Percentiles rank a stretch among this genome's conserved stretches.
phyloP scores from a whole-genome alignment of 2,113 vertebrate species.

The Cephalopterus ornatus region DNA sequence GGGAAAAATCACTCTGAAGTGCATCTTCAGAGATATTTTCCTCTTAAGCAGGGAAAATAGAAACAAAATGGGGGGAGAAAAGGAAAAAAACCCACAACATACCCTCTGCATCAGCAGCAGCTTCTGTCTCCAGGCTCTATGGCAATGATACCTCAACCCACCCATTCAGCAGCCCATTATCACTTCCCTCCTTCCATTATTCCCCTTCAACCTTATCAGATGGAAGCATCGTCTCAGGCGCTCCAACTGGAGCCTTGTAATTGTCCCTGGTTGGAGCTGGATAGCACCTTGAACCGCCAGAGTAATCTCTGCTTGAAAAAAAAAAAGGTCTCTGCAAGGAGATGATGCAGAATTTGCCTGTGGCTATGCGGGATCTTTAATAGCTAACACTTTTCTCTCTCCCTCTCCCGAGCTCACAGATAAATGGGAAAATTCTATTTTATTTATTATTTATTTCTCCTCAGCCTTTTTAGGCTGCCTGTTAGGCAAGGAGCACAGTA shows the following conservation, averaged over 20 bases:
- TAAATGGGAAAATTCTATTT: constrained; percentile 66
- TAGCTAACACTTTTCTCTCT: constrained; percentile 71
- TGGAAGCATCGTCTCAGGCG: constrained; percentile 72
- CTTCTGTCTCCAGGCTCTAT: constrained; percentile 73
- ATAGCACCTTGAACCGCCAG: constrained; percentile 81
- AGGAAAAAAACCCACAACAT: not conserved
- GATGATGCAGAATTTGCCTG: constrained; percentile 75
- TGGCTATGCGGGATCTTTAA: constrained; percentile 78
- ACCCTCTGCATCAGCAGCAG: constrained; percentile 28
- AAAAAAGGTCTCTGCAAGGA: constrained; percentile 71
- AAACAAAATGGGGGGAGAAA: constrained; percentile 48
- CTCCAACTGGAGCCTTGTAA: constrained; percentile 79
- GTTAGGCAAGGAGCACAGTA: constrained; percentile 62
- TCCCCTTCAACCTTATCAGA: constrained; percentile 82
- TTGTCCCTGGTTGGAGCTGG: constrained; percentile 79
- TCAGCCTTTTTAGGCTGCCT: constrained; percentile 54
- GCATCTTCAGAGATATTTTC: constrained; percentile 32
- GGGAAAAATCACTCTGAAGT: constrained; percentile 51
- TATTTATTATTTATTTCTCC: constrained; percentile 68
- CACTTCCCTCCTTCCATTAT: constrained; percentile 75
- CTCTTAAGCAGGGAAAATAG: constrained; percentile 65
- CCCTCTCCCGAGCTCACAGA: constrained; percentile 32
- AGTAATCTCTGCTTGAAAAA: constrained; percentile 75
- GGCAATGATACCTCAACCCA: constrained; percentile 71
- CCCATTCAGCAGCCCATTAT: constrained; percentile 79